Base-by-base conservation (phyloP, 2,888 invertebrate species). In the Papilio elwesi region DNA sequence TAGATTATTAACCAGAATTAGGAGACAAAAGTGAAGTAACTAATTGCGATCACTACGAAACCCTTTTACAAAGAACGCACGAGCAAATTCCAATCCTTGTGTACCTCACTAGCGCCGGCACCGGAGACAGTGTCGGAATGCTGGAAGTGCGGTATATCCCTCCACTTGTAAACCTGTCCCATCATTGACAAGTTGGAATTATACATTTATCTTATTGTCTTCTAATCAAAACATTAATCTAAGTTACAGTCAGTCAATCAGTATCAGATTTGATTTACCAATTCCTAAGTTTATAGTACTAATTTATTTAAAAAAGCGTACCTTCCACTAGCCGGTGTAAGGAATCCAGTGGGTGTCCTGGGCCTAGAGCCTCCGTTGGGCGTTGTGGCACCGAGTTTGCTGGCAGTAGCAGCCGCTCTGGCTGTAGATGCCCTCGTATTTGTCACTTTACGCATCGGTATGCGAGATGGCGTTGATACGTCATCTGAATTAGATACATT, bases 81-180 rank as follows among this genome's bases (percentile, higher is more conserved):
- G 85, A 85, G 81, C 86, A 90, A 89, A 88, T 85, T 87, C 77
- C 81, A 82, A 77, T 79, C 77, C 73, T 75, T 74, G 74, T 87
- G 87, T 96, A 96, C 96, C 96, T 96, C 95, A 95, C 95, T 90
- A 95, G 91, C 87, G 95, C 94, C 90, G 95, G 95, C 88, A 95
- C 94, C 92, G 95, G 95, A 85, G 96, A 95, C 94, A 97, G 95
- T 94, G 97, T 96, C 90, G 97, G 97, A 95, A 97, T 97, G 95
- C 97, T 97, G 92, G 97, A 97, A 86, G 97, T 97, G 95, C 97
- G 96, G 95, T 96, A 96, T 95, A 97, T 97, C 94, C 96, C 96
- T 91, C 96, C 95, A 87, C 93, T 94, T 88, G 93, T 90, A 89
- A 94, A 94, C 94, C 94, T 94, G 90, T 86, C 87, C 88, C 81